Conservation (phyloP, 1,140 invertebrate species). For the Drosophila navojoa region DNA sequence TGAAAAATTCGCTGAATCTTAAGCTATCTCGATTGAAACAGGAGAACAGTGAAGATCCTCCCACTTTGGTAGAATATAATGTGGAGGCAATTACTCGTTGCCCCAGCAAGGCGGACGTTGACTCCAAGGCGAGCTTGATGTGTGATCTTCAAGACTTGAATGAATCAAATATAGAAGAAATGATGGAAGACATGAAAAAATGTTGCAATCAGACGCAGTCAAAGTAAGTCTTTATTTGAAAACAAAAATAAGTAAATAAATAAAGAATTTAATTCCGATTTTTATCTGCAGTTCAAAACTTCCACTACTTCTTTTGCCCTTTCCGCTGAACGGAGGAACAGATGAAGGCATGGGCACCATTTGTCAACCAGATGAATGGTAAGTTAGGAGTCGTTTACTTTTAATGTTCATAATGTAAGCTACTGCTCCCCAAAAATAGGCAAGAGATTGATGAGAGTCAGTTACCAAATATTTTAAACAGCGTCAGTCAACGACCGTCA, state of each 20-base stretch:
- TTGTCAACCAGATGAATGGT: constrained; percentile 37
- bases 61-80: constrained; percentile 16
- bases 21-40: constrained; percentile 7
- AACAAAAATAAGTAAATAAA: too few relatives aligned
- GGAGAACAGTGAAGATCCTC: not conserved
- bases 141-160: not conserved
- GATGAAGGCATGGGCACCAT: constrained; percentile 1
- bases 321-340: not conserved
- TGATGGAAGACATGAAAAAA: constrained; percentile 1
- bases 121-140: not conserved
- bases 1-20: not conserved
- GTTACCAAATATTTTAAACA: too few relatives aligned
- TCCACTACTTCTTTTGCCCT: constrained; percentile 20
- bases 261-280: too few relatives aligned
- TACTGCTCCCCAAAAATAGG: not conserved
- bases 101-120: too few relatives aligned
- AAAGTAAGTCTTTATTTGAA: too few relatives aligned
- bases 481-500: too few relatives aligned
- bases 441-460: not conserved
- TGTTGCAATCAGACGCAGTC: not conserved
- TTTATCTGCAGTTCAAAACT: not conserved
- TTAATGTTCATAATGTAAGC: too few relatives aligned
- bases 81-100: not conserved
- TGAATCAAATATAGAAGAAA: not conserved
- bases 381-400: not conserved